Base-by-base conservation (phyloP, 2,113 vertebrate species). In the Parus major region DNA sequence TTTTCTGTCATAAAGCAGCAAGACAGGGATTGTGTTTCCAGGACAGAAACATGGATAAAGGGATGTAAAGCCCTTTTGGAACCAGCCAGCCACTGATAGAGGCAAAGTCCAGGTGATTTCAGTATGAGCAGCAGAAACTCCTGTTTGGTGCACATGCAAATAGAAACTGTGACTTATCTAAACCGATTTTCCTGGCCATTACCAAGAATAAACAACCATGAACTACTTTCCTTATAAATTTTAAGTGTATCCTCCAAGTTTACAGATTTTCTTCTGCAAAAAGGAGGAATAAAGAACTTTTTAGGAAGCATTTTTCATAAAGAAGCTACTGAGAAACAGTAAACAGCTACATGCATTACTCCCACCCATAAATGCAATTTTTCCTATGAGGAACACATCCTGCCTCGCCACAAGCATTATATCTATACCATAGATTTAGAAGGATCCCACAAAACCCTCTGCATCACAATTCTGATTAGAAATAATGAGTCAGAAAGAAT, bases 141-240 rank as follows among this genome's bases (percentile, higher is more conserved):
- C 33, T 50, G 17, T 9, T 46, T 60, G n/a, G 19, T 56, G 41
- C 6, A 60, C 50, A 55, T 2, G 16, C 50, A 66, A 55, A 71
- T 0, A 64, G 16, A 18, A 64, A 49, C n/a, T 39, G 31, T 0
- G 0, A n/a, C 12, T 66, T 57, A 61, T 28, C 29, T 15, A 25
- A 88, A 61, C 5, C 2, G 4, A 80, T 65, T 80, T 82, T 65
- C 66, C 39, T 47, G 24, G 12, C 29, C 7, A 9, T 35, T 88
- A 50, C 9, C 55, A 53, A 85, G n/a, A 53, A 59, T 11, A 70
- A 63, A 53, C 52, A 76, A 68, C 21, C 6, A 41, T 13, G 35
- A 60, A 5, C 22, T 61, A 69, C 15, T 42, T 78, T 29, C 19
- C 22, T 46, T 65, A 42, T 9, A 57, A 53, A 55, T 59, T 81